Percentiles rank a stretch among this genome's conserved stretches.
Evolutionary conservation across 2,113 vertebrate species (phyloP).

Genomic region (Hucho hucho): DNA sequence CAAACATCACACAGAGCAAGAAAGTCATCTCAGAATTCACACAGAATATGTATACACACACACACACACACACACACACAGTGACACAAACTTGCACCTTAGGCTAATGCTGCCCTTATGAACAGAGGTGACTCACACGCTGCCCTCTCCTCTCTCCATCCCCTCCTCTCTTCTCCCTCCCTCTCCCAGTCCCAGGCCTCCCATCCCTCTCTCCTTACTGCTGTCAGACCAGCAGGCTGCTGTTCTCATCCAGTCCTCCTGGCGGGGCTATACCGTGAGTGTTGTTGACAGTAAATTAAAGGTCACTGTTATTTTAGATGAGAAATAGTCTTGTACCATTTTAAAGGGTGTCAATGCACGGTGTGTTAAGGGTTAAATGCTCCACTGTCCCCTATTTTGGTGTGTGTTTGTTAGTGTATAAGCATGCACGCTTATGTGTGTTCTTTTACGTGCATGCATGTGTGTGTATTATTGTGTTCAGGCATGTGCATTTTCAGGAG

Average conservation of each 20-base stretch:
- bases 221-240: conserved; percentile 81
- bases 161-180: neutral
- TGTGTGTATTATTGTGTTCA: conserved; percentile 2
- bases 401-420: neutral
- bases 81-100: neutral
- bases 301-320: neutral
- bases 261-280: conserved; percentile 90
- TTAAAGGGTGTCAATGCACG: neutral
- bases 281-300: neutral
- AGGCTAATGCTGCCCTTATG: neutral
- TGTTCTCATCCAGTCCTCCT: conserved; percentile 85
- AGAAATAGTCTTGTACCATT: neutral
- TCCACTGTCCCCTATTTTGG: too few species aligned
- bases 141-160: neutral
- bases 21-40: neutral
- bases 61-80: conserved; percentile 1
- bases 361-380: too few species aligned
- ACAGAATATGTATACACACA: neutral
- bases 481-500: neutral
- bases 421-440: neutral
- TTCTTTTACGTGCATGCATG: neutral
- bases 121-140: neutral
- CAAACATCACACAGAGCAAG: neutral
- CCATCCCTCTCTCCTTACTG: conserved; percentile 78
- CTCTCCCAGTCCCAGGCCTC: conserved; percentile 78